Percentiles rank a stretch among this genome's conserved stretches.
Conservation (phyloP, 1,140 invertebrate genomes). For the Bombus confusus region DNA sequence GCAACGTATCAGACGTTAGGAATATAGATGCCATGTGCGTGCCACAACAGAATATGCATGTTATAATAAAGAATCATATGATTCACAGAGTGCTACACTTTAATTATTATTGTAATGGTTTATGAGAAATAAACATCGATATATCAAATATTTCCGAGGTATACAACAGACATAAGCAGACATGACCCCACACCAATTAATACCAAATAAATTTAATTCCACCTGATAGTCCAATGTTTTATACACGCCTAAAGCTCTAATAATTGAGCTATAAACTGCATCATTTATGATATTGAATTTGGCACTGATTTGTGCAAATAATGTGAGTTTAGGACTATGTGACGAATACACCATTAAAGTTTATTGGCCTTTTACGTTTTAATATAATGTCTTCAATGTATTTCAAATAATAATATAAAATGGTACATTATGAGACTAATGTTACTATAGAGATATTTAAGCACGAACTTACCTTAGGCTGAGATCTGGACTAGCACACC, state of each 20-base stretch:
- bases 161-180: slow-evolving; percentile 72
- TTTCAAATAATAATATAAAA: slow-evolving; percentile 42
- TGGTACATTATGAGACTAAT: slow-evolving; percentile 41
- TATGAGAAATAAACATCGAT: neutral
- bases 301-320: slow-evolving; percentile 1
- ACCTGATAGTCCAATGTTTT: slow-evolving; percentile 44
- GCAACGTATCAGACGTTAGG: slow-evolving; percentile 41
- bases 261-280: slow-evolving; percentile 42
- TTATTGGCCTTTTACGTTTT: slow-evolving; percentile 16
- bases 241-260: slow-evolving; percentile 57
- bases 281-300: slow-evolving; percentile 1
- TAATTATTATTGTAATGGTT: slow-evolving; percentile 21
- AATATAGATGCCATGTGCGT: slow-evolving; percentile 40
- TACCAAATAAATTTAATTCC: slow-evolving; percentile 66
- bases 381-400: slow-evolving; percentile 2
- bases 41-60: slow-evolving; percentile 32
- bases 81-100: slow-evolving; percentile 11
- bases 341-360: slow-evolving; percentile 34
- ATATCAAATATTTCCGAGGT: slow-evolving; percentile 47
- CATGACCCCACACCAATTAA: slow-evolving; percentile 74
- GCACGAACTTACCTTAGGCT: slow-evolving; percentile 88
- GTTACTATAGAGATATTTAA: slow-evolving; percentile 9
- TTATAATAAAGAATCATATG: slow-evolving; percentile 22
- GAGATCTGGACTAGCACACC: slow-evolving; percentile 96
- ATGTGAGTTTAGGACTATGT: slow-evolving; percentile 24